Conservation (phyloP, 2,113 vertebrate genomes). For the Sphaerodactylus townsendi region DNA sequence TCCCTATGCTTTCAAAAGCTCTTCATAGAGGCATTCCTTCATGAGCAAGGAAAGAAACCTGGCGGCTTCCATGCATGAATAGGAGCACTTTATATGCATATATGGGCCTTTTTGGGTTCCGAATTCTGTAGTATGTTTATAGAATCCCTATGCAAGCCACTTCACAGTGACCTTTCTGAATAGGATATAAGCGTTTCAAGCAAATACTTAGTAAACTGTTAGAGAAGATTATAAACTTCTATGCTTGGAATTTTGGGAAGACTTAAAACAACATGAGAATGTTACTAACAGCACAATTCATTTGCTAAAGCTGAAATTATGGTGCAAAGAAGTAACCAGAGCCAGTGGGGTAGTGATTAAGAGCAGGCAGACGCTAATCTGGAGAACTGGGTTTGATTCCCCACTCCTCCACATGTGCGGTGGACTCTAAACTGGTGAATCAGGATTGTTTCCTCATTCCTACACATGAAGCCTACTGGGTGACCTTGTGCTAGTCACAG, state of each 20-base stretch:
- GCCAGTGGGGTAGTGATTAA: too few relatives aligned
- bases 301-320: constrained; percentile 27
- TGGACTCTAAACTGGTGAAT: too few relatives aligned
- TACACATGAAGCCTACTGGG: too few relatives aligned
- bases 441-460: too few relatives aligned
- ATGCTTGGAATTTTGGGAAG: background rate
- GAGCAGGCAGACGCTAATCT: too few relatives aligned
- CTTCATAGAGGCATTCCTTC: background rate
- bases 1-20: background rate
- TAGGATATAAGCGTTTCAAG: too few relatives aligned
- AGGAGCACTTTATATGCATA: background rate
- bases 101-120: background rate
- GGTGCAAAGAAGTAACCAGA: background rate
- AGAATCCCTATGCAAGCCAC: constrained; percentile 2
- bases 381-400: too few relatives aligned
- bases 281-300: background rate
- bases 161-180: background rate
- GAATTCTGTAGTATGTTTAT: background rate
- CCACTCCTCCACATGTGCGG: too few relatives aligned
- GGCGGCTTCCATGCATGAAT: background rate
- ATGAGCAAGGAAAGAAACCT: background rate
- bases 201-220: constrained; percentile 20
- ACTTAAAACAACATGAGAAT: constrained; percentile 13
- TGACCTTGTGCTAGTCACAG: too few relatives aligned
- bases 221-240: constrained; percentile 24